These are phyloP conservation scores for Palloptera scutellata DNA, from an alignment of 2,888 invertebrate species.

Conservation along the genomic window DNA sequence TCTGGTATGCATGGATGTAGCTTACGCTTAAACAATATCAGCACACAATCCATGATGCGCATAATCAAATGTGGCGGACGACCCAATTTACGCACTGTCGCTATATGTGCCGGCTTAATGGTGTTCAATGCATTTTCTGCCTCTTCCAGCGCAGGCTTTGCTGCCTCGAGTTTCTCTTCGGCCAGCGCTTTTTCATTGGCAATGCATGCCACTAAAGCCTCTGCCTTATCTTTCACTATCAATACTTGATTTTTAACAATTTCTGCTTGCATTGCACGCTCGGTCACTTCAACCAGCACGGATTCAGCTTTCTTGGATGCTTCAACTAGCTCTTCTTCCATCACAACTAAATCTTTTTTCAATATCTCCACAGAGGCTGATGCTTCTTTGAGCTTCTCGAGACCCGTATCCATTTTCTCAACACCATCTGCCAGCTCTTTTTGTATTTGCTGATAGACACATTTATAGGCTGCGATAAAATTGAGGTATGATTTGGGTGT, in stretches of 20 bases:
- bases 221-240: conserved; percentile 95
- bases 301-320: conserved; percentile 92
- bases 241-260: conserved; percentile 95
- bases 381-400: conserved; percentile 94
- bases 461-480: conserved; percentile 94
- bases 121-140: conserved; percentile 95
- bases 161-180: conserved; percentile 92
- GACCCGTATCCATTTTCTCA: conserved; percentile 91
- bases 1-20: conserved; percentile 85
- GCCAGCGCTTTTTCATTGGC: conserved; percentile 90
- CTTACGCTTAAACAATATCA: conserved; percentile 90
- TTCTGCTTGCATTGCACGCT: conserved; percentile 94
- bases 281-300: conserved; percentile 88
- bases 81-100: conserved; percentile 92
- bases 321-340: conserved; percentile 92
- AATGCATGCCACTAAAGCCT: conserved; percentile 84
- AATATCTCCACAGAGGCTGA: conserved; percentile 91
- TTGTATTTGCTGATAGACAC: conserved; percentile 88
- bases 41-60: conserved; percentile 97
- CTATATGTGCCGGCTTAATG: conserved; percentile 95
- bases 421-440: conserved; percentile 90
- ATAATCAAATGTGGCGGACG: conserved; percentile 96
- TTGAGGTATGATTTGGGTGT: conserved; percentile 97
- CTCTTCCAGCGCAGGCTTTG: conserved; percentile 93
- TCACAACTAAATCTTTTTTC: conserved; percentile 89